Base-by-base conservation (phyloP, 1,140 invertebrate genomes). In the Tetramorium parvispinum region DNA sequence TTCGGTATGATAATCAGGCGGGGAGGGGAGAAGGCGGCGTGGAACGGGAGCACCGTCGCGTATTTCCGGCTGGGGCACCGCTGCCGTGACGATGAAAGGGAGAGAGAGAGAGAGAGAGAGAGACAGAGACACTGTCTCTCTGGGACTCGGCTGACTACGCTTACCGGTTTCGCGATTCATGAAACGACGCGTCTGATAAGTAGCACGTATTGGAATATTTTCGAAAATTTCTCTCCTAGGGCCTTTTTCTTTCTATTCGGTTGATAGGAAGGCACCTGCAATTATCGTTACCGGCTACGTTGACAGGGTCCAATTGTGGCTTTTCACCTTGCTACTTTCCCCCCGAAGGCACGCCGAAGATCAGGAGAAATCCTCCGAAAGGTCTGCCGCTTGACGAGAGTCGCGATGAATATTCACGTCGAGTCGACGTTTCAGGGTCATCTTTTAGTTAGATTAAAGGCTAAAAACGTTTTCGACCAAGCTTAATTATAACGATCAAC, bases 11-110 rank as follows among this genome's bases (percentile, higher is more conserved):
- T 73, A 77, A 88, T 91, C 66, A 43, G 65, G 70, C 59, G 32
- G 55, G 8, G 49, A 65, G 75, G 40, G 65, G 46, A 27, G 16
- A 18, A 37, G 21, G 27, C 13, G 57, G 59, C 89, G 86, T 79
- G 83, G 78, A 86, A 88, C 82, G 85, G 79, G 89, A 85, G 86
- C 83, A 88, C 79, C 78, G 71, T 66, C 85, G 88, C 90, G 91
- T 89, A 68, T 49, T 91, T 91, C 91, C 91, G 91, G 89, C 76
- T 61, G 85, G 88, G 66, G 86, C 70, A 79, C 78, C 24, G 49
- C 13, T 68, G 53, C 61, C 78, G 73, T 66, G 61, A 75, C 37
- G 75, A 73, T 71, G 24, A 59, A 82, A 70, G 57, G 53, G 46
- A 11, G 24, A 10, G 21, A 24, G n/a, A 13, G 24, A 13, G 18